Base-by-base conservation (phyloP, 1,140 invertebrate species). In the Scaptomyza pallida region DNA sequence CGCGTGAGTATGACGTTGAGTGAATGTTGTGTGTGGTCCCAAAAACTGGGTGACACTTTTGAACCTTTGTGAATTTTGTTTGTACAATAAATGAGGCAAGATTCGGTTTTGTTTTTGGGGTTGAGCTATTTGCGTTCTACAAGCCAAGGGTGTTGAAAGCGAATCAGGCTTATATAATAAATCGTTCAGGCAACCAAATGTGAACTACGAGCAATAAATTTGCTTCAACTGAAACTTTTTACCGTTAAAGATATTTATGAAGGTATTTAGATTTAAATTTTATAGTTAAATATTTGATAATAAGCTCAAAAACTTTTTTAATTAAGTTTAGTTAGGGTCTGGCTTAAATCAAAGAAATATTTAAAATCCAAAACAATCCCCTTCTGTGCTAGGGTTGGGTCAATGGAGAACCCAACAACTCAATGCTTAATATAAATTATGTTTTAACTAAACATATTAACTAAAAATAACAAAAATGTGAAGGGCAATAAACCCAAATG, bases 1-100 rank as follows among this genome's bases (percentile, higher is more conserved):
- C 55, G 40, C 16, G 35, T 10, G 26, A 21, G 30, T 44, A 26
- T 44, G 51, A 33, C 45, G 13, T 57, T 37, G 23, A 41, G 26
- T 37, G 62, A 75, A 61, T 61, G 23, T 21, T 35, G 26, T 23
- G 45, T n/a, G n/a, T n/a, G n/a, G n/a, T 33, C 64, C 55, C 55
- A 23, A 35, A 43, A 63, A 54, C 52, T 47, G 51, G 41, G 17
- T 47, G 75, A 57, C 75, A 78, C n/a, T 59, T 59, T 15, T 8
- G 4, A 33, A 40, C 33, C 55, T 68, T 54, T 44, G 6, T 10
- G 15, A 30, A 50, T 41, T 67, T 21, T 23, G 15, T 63, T 47
- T 52, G 59, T 48, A 45, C 45, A 54, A 52, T 63, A 69, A 69
- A 69, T 69, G 50, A 41, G 9, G 13, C 30, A 37, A 56, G 17